Evolutionary conservation across 2,113 vertebrate species (phyloP).

Genomic region (Neomonachus schauinslandi): DNA sequence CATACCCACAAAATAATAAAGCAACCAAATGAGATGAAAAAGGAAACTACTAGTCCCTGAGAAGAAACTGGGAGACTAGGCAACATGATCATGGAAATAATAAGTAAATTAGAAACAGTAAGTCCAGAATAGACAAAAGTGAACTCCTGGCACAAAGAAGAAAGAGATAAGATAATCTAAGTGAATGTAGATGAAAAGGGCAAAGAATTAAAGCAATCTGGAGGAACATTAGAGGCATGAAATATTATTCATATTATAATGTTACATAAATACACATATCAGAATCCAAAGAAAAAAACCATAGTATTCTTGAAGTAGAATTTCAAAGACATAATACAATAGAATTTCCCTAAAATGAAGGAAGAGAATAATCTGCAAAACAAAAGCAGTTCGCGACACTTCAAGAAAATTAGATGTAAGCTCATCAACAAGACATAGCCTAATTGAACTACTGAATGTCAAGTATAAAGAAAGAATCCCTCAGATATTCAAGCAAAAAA

Average conservation of each 20-base stretch:
- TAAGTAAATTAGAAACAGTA: slow-evolving; percentile 43
- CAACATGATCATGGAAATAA: not conserved
- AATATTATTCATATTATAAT: not conserved
- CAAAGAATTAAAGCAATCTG: not conserved
- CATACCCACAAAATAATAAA: slow-evolving; percentile 8
- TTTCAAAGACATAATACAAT: slow-evolving; percentile 1
- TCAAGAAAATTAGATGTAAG: not conserved
- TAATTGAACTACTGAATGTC: not conserved
- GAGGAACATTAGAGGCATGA: not conserved
- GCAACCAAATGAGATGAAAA: slow-evolving; percentile 11
- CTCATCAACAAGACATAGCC: not conserved
- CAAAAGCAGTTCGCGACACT: not conserved
- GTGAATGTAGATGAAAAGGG: not conserved
- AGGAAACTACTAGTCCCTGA: not conserved
- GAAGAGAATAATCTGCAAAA: slow-evolving; percentile 17
- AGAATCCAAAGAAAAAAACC: not conserved
- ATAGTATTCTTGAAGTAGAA: not conserved
- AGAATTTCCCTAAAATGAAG: slow-evolving; percentile 22
- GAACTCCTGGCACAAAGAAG: not conserved
- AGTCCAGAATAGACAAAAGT: not conserved
- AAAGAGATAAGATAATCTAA: slow-evolving; percentile 8
- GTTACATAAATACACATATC: not conserved
- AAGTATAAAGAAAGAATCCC: slow-evolving; percentile 19
- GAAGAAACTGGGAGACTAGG: not conserved
- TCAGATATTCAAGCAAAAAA: not conserved